These are phyloP conservation scores for Drosophila fulvimacula DNA, from an alignment of 2,888 invertebrate genomes.

Conservation along the genomic window DNA sequence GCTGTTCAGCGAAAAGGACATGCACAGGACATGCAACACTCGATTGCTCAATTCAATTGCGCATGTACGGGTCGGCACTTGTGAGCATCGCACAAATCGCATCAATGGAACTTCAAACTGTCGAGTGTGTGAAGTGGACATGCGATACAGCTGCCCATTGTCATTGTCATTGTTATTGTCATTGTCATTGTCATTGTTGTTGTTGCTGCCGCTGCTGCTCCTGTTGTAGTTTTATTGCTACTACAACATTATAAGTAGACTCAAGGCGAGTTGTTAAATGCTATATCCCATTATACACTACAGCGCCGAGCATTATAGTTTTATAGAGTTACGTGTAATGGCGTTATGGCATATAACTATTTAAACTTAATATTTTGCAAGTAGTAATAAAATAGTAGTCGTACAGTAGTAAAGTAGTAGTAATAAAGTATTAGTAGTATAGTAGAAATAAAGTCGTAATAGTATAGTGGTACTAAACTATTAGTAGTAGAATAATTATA, in stretches of 20 bases:
- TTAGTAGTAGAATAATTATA: no score
- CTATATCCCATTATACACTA: neutral
- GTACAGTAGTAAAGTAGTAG: no score
- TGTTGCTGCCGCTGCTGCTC: constrained; percentile 3
- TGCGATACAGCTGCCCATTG: constrained; percentile 25
- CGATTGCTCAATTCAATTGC: constrained; percentile 38
- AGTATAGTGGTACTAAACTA: no score
- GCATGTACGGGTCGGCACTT: constrained; percentile 20
- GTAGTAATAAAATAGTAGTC: no score
- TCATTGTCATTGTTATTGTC: constrained; percentile 8
- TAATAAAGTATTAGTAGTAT: no score
- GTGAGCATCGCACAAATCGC: constrained; percentile 34
- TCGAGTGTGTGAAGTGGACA: constrained; percentile 41
- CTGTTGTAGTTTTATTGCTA: constrained; percentile 11
- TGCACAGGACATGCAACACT: constrained; percentile 37
- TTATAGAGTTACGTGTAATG: neutral
- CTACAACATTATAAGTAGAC: constrained; percentile 10
- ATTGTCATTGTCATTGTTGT: constrained; percentile 1
- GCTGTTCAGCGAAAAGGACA: constrained; percentile 12
- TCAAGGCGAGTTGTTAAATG: constrained; percentile 5
- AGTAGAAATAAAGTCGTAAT: no score
- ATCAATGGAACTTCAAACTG: constrained; percentile 39
- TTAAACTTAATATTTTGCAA: no score
- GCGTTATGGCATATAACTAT: neutral
- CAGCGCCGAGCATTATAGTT: neutral